Conservation (phyloP, 1,140 invertebrate species). For the Elysia chlorotica region DNA sequence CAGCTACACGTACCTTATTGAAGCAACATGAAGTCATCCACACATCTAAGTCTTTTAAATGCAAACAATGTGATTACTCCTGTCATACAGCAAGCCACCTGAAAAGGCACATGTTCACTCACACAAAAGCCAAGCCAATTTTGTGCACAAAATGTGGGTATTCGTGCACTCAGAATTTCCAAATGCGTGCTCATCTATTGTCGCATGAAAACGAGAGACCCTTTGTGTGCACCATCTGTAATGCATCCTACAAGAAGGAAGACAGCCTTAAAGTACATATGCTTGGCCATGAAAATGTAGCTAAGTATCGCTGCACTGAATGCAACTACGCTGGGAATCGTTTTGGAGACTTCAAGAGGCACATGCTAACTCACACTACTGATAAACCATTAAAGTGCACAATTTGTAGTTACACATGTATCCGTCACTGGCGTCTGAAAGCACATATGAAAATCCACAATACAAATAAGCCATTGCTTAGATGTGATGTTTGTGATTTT, state of each 20-base stretch:
- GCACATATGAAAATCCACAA: slow-evolving; percentile 17
- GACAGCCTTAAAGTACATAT: slow-evolving; percentile 15
- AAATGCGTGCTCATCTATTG: slow-evolving; percentile 6
- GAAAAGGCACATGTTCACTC: slow-evolving; percentile 18
- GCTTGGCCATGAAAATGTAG: slow-evolving; percentile 8
- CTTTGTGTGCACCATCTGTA: slow-evolving; percentile 6
- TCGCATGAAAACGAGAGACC: slow-evolving; percentile 3
- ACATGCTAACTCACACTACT: slow-evolving; percentile 3
- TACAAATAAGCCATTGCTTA: slow-evolving; percentile 2
- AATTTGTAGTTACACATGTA: slow-evolving; percentile 13
- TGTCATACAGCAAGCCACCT: slow-evolving; percentile 15
- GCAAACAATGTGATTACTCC: slow-evolving; percentile 7
- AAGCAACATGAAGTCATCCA: slow-evolving; percentile 12
- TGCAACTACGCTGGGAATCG: slow-evolving; percentile 5
- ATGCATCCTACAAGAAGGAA: slow-evolving; percentile 16
- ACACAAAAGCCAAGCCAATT: slow-evolving; percentile 3
- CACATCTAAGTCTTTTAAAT: slow-evolving; percentile 2
- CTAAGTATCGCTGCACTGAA: slow-evolving; percentile 2
- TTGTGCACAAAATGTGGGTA: slow-evolving; percentile 10
- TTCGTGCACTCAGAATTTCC: slow-evolving; percentile 16
- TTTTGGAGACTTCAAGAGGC: slow-evolving; percentile 10
- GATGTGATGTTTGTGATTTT: slow-evolving; percentile 14
- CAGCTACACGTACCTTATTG: slow-evolving; percentile 10
- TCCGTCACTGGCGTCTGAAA: slow-evolving; percentile 17
- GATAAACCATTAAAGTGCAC: slow-evolving; percentile 13